These are phyloP conservation scores for Drosophila sordidula DNA, from an alignment of 2,888 invertebrate genomes.

Conservation along the genomic window DNA sequence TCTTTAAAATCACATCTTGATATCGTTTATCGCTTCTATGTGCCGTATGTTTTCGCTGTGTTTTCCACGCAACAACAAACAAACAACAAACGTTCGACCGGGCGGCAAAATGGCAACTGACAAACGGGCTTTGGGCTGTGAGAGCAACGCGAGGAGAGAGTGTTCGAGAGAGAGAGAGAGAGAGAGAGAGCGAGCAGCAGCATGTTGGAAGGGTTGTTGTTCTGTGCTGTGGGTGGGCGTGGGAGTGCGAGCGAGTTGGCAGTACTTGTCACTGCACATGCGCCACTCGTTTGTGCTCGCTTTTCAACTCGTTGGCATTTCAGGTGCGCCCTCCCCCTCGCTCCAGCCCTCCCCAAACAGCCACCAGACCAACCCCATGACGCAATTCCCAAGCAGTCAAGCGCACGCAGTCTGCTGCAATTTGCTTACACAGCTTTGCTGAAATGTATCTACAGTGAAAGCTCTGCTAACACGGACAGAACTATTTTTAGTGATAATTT, in stretches of 20 bases:
- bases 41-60: background rate
- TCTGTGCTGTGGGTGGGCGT: background rate
- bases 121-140: constrained; percentile 31
- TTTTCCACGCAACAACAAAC: constrained; percentile 59
- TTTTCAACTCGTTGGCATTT: constrained; percentile 71
- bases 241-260: constrained; percentile 8
- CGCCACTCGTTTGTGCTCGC: constrained; percentile 42
- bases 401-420: constrained; percentile 41
- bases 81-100: constrained; percentile 76
- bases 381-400: constrained; percentile 29
- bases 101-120: constrained; percentile 83
- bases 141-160: constrained; percentile 21
- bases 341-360: too few relatives aligned
- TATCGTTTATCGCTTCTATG: constrained; percentile 32
- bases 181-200: constrained; percentile 2
- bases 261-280: constrained; percentile 52
- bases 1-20: constrained; percentile 17
- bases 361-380: constrained; percentile 39
- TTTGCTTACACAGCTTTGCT: constrained; percentile 36
- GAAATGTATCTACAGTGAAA: constrained; percentile 8
- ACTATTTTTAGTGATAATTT: too few relatives aligned
- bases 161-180: constrained; percentile 19
- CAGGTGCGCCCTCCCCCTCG: constrained; percentile 1
- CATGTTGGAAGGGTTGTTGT: constrained; percentile 39
- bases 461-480: background rate